A percentile compares a stretch with the other conserved stretches of the same genome.
These are phyloP conservation scores for Pluvialis apricaria DNA, from an alignment of 2,113 vertebrate species.

Conservation along the genomic window DNA sequence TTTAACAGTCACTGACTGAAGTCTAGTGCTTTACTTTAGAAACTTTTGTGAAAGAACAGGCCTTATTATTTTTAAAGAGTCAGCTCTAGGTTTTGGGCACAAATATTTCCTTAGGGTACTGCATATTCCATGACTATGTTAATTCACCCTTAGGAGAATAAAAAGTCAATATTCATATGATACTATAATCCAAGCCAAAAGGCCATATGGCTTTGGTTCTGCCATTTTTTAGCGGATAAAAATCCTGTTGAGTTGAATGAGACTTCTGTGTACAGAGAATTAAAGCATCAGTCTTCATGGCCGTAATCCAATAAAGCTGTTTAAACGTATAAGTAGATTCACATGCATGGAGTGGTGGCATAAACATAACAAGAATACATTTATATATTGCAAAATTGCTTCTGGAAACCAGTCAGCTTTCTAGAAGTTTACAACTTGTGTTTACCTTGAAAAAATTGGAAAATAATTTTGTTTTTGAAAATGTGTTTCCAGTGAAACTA, in stretches of 20 bases:
- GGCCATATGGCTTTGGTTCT: conserved; percentile 18
- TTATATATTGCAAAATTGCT: not conserved
- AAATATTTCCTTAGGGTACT: not conserved
- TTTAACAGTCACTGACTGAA: not conserved
- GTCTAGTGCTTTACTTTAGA: not conserved
- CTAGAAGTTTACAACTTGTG: not conserved
- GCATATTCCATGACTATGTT: not conserved
- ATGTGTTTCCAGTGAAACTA: not conserved
- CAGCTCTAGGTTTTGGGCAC: not conserved
- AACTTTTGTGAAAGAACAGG: not conserved
- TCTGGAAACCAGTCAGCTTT: not conserved
- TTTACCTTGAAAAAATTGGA: not conserved
- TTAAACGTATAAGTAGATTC: not conserved
- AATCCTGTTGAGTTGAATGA: not conserved
- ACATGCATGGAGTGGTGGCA: not conserved
- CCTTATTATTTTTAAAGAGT: not conserved
- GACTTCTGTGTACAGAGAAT: not conserved
- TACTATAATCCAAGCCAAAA: not conserved
- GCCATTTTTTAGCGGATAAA: not conserved
- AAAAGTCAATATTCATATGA: not conserved
- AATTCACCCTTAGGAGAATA: not conserved
- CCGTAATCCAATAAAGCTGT: not conserved
- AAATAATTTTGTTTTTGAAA: not conserved
- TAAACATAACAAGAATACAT: not conserved
- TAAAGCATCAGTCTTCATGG: not conserved